Base-by-base conservation (phyloP, 2,113 vertebrate species). In the Antigone vipio region DNA sequence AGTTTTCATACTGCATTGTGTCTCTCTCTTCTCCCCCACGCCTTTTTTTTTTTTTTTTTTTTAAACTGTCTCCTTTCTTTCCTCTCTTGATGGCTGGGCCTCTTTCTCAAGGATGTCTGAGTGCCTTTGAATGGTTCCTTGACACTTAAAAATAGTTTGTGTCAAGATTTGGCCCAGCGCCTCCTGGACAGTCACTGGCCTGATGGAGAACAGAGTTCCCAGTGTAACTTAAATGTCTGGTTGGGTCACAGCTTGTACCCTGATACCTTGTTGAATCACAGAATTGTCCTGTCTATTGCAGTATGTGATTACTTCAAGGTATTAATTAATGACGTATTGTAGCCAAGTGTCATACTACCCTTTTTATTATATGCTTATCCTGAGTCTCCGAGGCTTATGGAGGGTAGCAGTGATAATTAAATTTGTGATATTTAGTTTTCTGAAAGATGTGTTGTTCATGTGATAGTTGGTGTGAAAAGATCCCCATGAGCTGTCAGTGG, bases 21-120 rank as follows among this genome's bases (percentile, higher is more conserved):
- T 71, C 8, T 67, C 15, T 30, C 15, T 49, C 9, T 7, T 9
- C 6, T 14, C 7, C 9, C 7, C 1, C 5, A 2, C 1, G 14
- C 3, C 2, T 2, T 9, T 27, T n/a, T 15, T 59, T 42, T 20
- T 40, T 40, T 42, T 42, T 42, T 42, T 40, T 42, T 42, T 42
- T 42, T 42, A 42, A 42, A 42, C 40, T 42, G 88, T 93, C 82
- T 96, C 73, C 53, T 62, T 85, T 79, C 64, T 96, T 95, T 96
- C 94, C 80, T 94, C 64, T 88, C 10, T 27, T 71, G 40, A 21
- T 91, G 83, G 35, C 85, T 81, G 42, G 20, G 6, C 67, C 87
- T 67, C 50, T 69, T 93, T 94, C 59, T 90, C 26, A 88, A 85
- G 93, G 85, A 77, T 88, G 68, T 93, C 60, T 88, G 79, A 63